Evolutionary conservation across 2,113 vertebrate species (phyloP).

Genomic region (Amazona guildingii): DNA sequence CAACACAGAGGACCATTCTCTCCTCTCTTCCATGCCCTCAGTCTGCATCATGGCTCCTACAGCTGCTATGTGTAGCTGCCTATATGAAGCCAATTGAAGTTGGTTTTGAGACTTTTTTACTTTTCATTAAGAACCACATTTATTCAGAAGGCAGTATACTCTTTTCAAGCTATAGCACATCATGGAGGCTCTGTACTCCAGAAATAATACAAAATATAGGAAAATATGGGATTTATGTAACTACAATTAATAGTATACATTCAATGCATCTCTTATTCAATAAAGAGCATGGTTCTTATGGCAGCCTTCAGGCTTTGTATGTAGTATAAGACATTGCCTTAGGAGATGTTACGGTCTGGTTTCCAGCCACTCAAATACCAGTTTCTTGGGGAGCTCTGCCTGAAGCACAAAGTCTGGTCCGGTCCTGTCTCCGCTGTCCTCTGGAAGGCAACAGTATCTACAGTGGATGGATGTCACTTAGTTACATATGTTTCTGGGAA

Average conservation of each 20-base stretch:
- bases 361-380: not conserved
- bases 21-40: not conserved
- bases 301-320: not conserved
- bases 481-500: not conserved
- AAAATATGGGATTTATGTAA: not conserved
- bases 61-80: not conserved
- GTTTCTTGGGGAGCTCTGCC: not conserved
- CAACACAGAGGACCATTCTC: accelerated
- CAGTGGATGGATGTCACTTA: not conserved
- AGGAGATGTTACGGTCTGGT: not conserved
- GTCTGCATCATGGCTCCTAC: accelerated
- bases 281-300: not conserved
- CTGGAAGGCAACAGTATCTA: not conserved
- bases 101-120: not conserved
- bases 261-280: not conserved
- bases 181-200: not conserved
- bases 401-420: not conserved
- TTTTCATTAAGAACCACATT: not conserved
- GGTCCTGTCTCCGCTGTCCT: not conserved
- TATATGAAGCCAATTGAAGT: not conserved
- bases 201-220: not conserved
- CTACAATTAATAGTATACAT: not conserved
- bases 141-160: not conserved
- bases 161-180: not conserved
- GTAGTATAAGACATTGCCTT: not conserved